Conservation (phyloP, 2,888 invertebrate genomes). For the Synergus itoensis region DNA sequence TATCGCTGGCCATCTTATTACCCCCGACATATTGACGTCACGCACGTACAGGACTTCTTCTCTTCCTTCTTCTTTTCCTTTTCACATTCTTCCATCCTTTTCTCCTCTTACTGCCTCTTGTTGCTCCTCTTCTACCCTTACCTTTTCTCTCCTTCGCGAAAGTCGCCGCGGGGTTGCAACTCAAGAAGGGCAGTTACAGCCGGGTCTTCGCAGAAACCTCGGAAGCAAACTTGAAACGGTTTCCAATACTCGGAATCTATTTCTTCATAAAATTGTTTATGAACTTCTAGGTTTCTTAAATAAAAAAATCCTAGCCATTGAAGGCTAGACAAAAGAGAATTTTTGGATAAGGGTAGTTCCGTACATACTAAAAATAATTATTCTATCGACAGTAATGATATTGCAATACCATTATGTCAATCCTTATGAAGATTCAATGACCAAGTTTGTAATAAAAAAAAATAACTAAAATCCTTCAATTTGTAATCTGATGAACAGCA, state of each 20-base stretch:
- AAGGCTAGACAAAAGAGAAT: too few species aligned
- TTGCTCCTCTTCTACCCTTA: background rate
- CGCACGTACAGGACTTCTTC: slow-evolving; percentile 68
- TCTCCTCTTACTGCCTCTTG: background rate
- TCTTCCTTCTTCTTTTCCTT: slow-evolving; percentile 31
- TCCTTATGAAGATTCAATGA: too few species aligned
- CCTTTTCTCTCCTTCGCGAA: background rate
- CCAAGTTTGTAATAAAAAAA: too few species aligned
- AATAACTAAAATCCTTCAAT: too few species aligned
- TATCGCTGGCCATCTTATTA: slow-evolving; percentile 77
- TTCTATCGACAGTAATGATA: too few species aligned
- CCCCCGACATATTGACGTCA: slow-evolving; percentile 76
- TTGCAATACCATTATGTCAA: too few species aligned
- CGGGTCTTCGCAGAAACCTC: background rate
- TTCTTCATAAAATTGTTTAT: background rate
- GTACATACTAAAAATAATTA: too few species aligned
- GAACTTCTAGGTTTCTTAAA: background rate
- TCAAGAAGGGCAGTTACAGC: slow-evolving; percentile 7
- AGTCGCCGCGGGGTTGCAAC: background rate
- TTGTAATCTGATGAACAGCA: background rate
- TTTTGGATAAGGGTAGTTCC: too few species aligned
- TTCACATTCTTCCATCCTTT: slow-evolving; percentile 43
- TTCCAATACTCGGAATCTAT: background rate
- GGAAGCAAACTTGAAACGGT: background rate
- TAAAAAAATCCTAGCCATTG: too few species aligned